Evolutionary conservation across 2,113 vertebrate species (phyloP).

Genomic region (Pelusios castaneus): DNA sequence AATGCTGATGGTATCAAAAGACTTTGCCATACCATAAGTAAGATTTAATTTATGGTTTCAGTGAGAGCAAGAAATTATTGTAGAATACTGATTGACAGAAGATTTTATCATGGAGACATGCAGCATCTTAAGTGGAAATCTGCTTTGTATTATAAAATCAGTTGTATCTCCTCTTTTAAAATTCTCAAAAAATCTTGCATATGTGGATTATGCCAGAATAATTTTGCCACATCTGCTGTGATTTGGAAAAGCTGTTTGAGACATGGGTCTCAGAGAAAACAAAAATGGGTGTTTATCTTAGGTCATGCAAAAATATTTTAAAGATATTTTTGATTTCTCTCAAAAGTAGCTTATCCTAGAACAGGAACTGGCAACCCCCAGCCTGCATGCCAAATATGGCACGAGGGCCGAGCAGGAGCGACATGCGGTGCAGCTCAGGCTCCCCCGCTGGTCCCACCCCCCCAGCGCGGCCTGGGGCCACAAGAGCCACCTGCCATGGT

Average conservation of each 20-base stretch:
- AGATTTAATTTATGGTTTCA: not conserved
- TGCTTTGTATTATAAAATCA: not conserved
- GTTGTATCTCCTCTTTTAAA: not conserved
- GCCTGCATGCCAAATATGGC: too few relatives aligned
- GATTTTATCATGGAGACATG: not conserved
- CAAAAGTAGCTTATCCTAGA: conserved; percentile 10
- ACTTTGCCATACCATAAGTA: not conserved
- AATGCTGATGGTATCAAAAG: not conserved
- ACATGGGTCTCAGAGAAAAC: not conserved
- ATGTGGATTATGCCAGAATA: not conserved
- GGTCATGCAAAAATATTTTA: not conserved
- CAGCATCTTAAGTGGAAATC: not conserved
- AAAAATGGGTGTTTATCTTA: not conserved
- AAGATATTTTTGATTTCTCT: not conserved
- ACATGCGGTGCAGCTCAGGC: too few relatives aligned
- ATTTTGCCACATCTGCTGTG: not conserved
- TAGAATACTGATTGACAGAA: not conserved
- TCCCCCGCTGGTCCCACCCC: too few relatives aligned
- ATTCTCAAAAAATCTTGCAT: not conserved
- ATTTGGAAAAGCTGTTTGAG: conserved; percentile 34
- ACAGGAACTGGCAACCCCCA: too few relatives aligned
- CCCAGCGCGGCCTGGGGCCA: too few relatives aligned
- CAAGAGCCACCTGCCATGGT: too few relatives aligned
- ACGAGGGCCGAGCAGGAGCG: too few relatives aligned
- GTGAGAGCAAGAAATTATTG: conserved; percentile 17